These are phyloP conservation scores for Callyntrura guangdongensis DNA, from an alignment of 2,888 invertebrate genomes.

Conservation along the genomic window DNA sequence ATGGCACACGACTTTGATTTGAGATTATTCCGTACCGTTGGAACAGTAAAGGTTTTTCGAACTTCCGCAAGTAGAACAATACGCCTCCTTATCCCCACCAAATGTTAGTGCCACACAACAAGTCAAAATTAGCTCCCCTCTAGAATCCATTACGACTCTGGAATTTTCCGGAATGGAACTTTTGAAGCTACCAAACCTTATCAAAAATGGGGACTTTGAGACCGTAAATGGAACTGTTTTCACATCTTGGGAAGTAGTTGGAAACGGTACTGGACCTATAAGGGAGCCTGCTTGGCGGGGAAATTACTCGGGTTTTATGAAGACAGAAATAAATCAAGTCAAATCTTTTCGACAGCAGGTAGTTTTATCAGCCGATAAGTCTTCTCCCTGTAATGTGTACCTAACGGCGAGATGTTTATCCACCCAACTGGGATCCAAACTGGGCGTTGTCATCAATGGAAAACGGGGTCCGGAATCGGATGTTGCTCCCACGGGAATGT, in stretches of 20 bases:
- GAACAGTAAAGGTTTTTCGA: constrained; percentile 51
- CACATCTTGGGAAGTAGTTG: neutral
- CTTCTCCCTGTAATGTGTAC: constrained; percentile 57
- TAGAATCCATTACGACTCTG: constrained; percentile 81
- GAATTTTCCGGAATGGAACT: constrained; percentile 53
- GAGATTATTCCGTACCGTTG: constrained; percentile 51
- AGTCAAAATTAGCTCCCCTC: constrained; percentile 53
- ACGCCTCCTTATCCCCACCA: constrained; percentile 63
- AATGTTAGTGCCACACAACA: constrained; percentile 20
- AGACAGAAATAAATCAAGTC: neutral
- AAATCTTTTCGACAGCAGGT: constrained; percentile 26
- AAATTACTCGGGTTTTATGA: constrained; percentile 63
- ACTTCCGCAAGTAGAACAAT: constrained; percentile 79
- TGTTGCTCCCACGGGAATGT: constrained; percentile 50
- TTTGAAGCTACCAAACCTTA: constrained; percentile 40
- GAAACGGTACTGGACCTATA: constrained; percentile 37
- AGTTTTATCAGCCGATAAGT: neutral
- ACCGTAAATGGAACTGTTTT: neutral
- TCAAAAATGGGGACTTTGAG: constrained; percentile 82
- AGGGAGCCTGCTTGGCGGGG: constrained; percentile 73
- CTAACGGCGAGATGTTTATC: constrained; percentile 79
- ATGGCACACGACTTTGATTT: constrained; percentile 56
- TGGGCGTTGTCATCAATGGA: constrained; percentile 31
- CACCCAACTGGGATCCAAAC: constrained; percentile 49
- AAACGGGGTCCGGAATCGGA: neutral